Base-by-base conservation (phyloP, 1,140 invertebrate genomes). In the Samia ricini region DNA sequence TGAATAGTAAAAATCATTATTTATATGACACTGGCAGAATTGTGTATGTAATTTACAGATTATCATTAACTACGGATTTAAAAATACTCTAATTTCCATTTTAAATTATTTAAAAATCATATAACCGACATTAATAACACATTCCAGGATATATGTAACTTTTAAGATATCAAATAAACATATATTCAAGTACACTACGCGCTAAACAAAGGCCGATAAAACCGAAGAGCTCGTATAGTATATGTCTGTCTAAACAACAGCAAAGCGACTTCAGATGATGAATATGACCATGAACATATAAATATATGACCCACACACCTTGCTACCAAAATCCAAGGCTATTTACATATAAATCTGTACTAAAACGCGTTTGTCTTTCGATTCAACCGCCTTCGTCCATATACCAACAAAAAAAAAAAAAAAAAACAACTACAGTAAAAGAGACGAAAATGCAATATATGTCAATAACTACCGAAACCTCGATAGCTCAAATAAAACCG, bases 231-330 rank as follows among this genome's bases (percentile, higher is more conserved):
- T 71, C 69, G 15, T 42, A 15, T 15, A 42, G 3, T 15, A 69
- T 69, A 76, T 75, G 79, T 79, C 79, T 75, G 71, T 69, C 73
- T 75, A 71, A 75, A 77, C 64, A 67, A 70, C 72, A 71, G 76
- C 77, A 68, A 83, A 83, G 81, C 81, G 64, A 72, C 42, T 49
- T 72, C 67, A 63, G 64, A 74, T 72, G 66, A 77, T 71, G 72
- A 62, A 63, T 70, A 20, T 62, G 69, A 74, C 69, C 64, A 74
- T 62, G 60, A 63, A 66, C 42, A 60, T n/a, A n/a, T 42, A 29
- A 29, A 8, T 29, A 42, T 42, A 42, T 42, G n/a, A 10, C 50
- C 70, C 72, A 61, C 69, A 77, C 77, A 76, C 75, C 79, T 69
- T 65, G 74, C 74, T 74, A 77, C 54, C 63, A 60, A 61, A 59